Evolutionary conservation across 2,888 invertebrate genomes (phyloP), one percentile per base, ranked within the genome.

Genomic region (Anoncus sp.): DNA sequence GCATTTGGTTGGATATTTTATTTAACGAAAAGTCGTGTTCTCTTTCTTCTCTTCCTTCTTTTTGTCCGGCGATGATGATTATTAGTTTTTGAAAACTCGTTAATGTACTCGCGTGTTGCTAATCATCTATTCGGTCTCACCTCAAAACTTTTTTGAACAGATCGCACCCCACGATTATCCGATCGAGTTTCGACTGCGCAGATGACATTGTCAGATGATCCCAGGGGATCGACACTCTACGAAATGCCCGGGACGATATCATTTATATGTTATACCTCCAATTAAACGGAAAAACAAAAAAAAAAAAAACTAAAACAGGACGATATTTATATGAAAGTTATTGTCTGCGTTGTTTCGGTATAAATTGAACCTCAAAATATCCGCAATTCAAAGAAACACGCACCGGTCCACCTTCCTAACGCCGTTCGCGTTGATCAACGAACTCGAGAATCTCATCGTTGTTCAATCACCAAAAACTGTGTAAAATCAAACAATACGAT

Each of bases 61-160:
- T 57, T 47, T 20, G 4, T 31, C 31, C n/a, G n/a, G n/a, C n/a
- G n/a, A n/a, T 38, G 66, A 27, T 27, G 14, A 18, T 22, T 16
- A 38, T 20, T 35, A 1, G 31, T 31, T 16, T 2, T 31, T 55
- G 16, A n/a, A 18, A 55, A 12, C 49, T 53, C 27, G 53, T 49
- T 47, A 35, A 18, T 40, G n/a, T n/a, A n/a, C 6, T 43, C 16
- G 38, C 35, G n/a, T 27, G 57, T 47, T 57, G 47, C 49, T 22
- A 38, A 51, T 12, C 6, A 4, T 60, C 40, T 1, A 16, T 31
- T 35, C 38, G n/a, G 43, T 77, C 80, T 87, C 86, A 87, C 85
- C 86, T 87, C 55, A 85, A 75, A 72, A 87, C 84, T 83, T 86
- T 86, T 73, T 83, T 85, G 67, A 84, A 81, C 7, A 85, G 79